Percentiles rank a stretch among this genome's conserved stretches.
These are phyloP conservation scores for Amphiura filiformis DNA, from an alignment of 35 echinoderm and acorn worm genomes.

Conservation along the genomic window DNA sequence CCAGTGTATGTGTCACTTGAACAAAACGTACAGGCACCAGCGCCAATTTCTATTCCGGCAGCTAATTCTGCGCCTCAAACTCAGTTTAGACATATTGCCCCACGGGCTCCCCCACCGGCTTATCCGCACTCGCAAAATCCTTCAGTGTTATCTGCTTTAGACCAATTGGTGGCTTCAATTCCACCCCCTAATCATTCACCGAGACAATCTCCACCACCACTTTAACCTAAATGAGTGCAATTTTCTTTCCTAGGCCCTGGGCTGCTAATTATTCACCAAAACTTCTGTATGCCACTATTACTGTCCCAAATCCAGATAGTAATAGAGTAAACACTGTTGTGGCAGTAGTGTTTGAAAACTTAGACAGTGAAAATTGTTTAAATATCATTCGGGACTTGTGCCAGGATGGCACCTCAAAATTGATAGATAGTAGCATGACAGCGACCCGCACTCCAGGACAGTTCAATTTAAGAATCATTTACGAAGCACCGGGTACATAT, in stretches of 20 bases:
- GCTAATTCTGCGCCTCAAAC: too few relatives aligned
- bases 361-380: background rate
- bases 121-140: too few relatives aligned
- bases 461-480: background rate
- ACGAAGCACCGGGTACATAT: background rate
- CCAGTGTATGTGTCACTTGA: too few relatives aligned
- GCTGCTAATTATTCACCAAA: background rate
- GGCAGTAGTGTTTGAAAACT: background rate
- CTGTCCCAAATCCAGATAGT: background rate
- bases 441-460: background rate
- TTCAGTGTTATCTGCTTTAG: background rate
- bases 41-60: too few relatives aligned
- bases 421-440: background rate
- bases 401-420: background rate
- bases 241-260: background rate
- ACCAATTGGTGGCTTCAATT: background rate
- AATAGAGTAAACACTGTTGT: background rate
- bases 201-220: background rate
- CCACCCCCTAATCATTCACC: background rate
- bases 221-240: background rate
- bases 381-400: background rate
- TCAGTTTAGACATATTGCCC: too few relatives aligned
- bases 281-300: background rate
- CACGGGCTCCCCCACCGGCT: too few relatives aligned
- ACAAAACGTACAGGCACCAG: too few relatives aligned